Evolutionary conservation across 2,797 vertebrate species (phyloP).

Genomic region (Sebastiscus tertius): DNA sequence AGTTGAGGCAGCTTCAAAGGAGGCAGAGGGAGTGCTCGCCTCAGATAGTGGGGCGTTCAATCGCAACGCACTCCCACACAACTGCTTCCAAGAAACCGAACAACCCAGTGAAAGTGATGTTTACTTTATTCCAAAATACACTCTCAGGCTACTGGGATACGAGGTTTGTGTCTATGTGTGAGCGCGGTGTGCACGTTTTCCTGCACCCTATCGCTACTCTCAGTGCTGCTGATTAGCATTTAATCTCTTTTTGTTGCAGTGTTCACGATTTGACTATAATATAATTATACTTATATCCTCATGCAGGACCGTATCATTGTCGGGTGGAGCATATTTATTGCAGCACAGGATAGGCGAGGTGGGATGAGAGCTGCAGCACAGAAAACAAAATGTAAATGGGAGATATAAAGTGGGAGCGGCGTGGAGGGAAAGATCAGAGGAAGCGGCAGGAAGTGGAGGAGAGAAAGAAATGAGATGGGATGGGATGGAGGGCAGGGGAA

Average conservation of each 20-base stretch:
- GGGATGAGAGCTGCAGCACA: slow-evolving; percentile 42
- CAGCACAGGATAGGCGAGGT: neutral
- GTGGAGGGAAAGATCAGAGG: slow-evolving; percentile 18
- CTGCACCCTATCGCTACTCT: neutral
- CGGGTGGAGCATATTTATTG: slow-evolving; percentile 21
- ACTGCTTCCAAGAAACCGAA: slow-evolving; percentile 53
- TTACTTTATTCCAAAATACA: slow-evolving; percentile 56
- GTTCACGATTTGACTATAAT: slow-evolving; percentile 32
- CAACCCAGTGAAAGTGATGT: slow-evolving; percentile 54
- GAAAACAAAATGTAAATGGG: slow-evolving; percentile 56
- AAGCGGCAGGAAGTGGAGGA: slow-evolving; percentile 39
- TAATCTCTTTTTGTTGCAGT: slow-evolving; percentile 34
- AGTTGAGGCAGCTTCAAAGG: slow-evolving; percentile 62
- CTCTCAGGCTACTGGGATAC: slow-evolving; percentile 22
- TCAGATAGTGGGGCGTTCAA: slow-evolving; percentile 57
- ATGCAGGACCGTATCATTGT: slow-evolving; percentile 16
- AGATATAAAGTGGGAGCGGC: slow-evolving; percentile 12
- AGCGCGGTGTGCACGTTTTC: slow-evolving; percentile 10
- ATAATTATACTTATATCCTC: slow-evolving; percentile 27
- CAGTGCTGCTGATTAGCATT: slow-evolving; percentile 37
- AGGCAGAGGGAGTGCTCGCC: slow-evolving; percentile 36
- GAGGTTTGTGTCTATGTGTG: slow-evolving; percentile 11
- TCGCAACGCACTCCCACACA: slow-evolving; percentile 59
- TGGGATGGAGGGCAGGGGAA: slow-evolving; percentile 8
- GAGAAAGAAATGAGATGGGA: slow-evolving; percentile 31